Percentiles rank a stretch among this genome's conserved stretches.
phyloP scores from a whole-genome alignment of 2,888 invertebrate genomes.

The Neuroscelio doddi region DNA sequence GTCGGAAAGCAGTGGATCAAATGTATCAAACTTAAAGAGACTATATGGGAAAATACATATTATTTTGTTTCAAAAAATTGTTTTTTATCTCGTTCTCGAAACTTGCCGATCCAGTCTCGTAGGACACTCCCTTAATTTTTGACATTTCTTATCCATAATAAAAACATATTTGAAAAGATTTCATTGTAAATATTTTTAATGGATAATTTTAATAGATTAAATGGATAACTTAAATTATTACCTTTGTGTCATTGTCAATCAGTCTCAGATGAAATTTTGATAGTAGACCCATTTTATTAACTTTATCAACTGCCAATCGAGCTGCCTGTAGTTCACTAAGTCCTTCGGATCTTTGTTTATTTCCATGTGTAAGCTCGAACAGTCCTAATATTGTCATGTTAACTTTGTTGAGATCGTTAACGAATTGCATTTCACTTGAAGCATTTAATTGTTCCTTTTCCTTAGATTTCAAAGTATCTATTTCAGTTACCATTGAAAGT shows the following conservation, averaged over 20 bases:
- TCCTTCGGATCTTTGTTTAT: conserved; percentile 80
- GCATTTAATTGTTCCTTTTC: conserved; percentile 30
- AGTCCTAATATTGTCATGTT: conserved; percentile 83
- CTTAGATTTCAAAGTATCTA: conserved; percentile 16
- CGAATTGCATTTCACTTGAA: conserved; percentile 22
- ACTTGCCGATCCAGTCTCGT: too few species aligned
- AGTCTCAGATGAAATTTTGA: conserved; percentile 84
- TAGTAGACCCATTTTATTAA: conserved; percentile 81
- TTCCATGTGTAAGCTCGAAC: conserved; percentile 82
- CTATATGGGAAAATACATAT: too few species aligned
- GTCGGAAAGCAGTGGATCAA: too few species aligned
- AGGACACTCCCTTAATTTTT: not conserved
- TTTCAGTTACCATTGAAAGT: conserved; percentile 4
- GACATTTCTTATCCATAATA: not conserved
- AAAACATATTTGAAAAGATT: too few species aligned
- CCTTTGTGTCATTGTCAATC: conserved; percentile 90
- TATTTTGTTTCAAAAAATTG: too few species aligned
- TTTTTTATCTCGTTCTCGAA: too few species aligned
- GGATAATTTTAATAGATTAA: too few species aligned
- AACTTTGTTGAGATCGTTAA: conserved; percentile 58
- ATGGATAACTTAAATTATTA: conserved; percentile 69
- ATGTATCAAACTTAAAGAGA: too few species aligned
- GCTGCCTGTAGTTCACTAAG: conserved; percentile 85
- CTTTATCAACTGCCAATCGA: conserved; percentile 83
- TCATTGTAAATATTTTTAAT: too few species aligned